Conservation (phyloP, 2,888 invertebrate genomes). For the Hypolimnas misippus region DNA sequence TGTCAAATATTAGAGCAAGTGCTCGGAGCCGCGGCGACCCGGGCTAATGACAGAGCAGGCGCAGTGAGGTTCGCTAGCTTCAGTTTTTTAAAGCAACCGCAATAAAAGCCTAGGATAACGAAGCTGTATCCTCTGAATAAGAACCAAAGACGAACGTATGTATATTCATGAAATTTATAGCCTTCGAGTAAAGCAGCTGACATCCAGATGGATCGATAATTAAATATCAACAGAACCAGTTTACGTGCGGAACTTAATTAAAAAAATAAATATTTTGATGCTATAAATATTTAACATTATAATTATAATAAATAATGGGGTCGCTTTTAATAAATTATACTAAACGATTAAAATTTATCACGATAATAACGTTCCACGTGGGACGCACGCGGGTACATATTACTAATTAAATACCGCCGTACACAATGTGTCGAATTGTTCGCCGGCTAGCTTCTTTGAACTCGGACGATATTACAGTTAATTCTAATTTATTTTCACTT, state of each 20-base stretch:
- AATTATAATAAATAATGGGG: not conserved
- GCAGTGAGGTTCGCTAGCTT: not conserved
- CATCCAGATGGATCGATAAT: not conserved
- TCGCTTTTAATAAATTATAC: not conserved
- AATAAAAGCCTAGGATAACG: no score
- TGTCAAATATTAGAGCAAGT: conserved; percentile 29
- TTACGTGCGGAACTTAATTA: not conserved
- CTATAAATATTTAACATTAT: conserved; percentile 1
- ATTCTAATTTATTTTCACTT: conserved; percentile 2
- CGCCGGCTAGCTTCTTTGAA: not conserved
- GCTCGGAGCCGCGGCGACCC: not conserved
- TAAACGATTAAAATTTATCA: not conserved
- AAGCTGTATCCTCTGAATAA: no score
- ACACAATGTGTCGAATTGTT: not conserved
- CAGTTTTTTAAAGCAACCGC: no score
- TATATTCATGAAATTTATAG: no score
- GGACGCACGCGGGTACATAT: not conserved
- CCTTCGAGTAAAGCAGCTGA: not conserved
- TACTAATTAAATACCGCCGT: not conserved
- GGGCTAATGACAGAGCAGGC: not conserved
- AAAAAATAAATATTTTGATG: not conserved
- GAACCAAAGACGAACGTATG: no score
- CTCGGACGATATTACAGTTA: conserved; percentile 1
- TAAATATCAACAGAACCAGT: not conserved
- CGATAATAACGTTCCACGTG: not conserved